These are phyloP conservation scores for Ornithoptera priamus DNA, from an alignment of 2,888 invertebrate species.

Conservation along the genomic window DNA sequence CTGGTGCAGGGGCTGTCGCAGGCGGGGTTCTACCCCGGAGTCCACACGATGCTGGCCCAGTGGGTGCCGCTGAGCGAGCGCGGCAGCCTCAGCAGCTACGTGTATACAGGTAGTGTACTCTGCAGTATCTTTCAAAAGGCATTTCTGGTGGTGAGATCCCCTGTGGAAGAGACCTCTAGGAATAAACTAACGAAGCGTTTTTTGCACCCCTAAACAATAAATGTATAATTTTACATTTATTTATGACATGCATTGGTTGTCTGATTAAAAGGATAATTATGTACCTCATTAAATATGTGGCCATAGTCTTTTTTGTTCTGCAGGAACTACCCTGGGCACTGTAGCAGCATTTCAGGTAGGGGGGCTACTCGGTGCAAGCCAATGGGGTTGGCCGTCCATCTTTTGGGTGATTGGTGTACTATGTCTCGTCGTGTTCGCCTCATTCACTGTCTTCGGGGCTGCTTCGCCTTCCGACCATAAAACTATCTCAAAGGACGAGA, in stretches of 20 bases:
- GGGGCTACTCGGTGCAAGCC: constrained; percentile 79
- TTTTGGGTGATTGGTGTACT: constrained; percentile 81
- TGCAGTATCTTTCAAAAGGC: no score
- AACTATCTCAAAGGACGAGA: constrained; percentile 70
- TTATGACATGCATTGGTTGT: no score
- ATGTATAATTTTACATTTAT: no score
- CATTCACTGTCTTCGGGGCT: constrained; percentile 68
- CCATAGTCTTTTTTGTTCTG: not conserved
- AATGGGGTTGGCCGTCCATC: constrained; percentile 82
- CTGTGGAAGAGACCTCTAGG: no score
- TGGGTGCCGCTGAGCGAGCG: constrained; percentile 85
- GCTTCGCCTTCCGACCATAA: constrained; percentile 69
- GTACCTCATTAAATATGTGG: no score
- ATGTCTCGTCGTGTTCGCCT: constrained; percentile 69
- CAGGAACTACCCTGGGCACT: constrained; percentile 83
- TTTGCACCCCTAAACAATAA: no score
- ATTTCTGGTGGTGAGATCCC: no score
- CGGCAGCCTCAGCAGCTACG: constrained; percentile 74
- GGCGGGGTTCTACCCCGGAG: constrained; percentile 84
- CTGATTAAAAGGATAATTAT: no score
- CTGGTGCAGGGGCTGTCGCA: constrained; percentile 87
- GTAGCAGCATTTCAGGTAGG: constrained; percentile 82
- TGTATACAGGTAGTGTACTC: constrained; percentile 57
- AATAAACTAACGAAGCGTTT: no score
- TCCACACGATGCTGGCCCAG: constrained; percentile 84